These are phyloP conservation scores for Tuberolachnus salignus DNA, from an alignment of 2,888 invertebrate species.

Conservation along the genomic window DNA sequence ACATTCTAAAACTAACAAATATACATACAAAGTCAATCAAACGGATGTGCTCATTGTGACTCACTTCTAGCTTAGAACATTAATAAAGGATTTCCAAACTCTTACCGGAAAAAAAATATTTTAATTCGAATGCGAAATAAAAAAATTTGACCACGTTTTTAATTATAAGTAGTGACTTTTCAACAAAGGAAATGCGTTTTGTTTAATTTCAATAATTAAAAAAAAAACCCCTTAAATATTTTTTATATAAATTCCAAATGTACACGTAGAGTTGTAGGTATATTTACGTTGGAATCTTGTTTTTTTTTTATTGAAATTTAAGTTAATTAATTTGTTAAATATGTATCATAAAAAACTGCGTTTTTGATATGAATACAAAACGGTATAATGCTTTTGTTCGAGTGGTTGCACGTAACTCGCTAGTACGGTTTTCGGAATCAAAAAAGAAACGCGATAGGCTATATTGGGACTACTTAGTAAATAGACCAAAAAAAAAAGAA, in stretches of 20 bases:
- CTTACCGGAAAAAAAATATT: not conserved
- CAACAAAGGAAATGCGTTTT: slow-evolving; percentile 29
- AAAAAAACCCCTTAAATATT: slow-evolving; percentile 26
- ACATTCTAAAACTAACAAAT: not conserved
- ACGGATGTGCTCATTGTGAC: not conserved
- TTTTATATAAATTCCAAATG: not conserved
- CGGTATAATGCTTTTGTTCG: no score
- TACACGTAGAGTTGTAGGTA: no score
- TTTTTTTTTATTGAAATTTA: no score
- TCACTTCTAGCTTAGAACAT: slow-evolving; percentile 22
- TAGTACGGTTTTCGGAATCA: no score
- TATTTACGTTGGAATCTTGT: no score
- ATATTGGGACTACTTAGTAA: no score
- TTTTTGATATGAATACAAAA: no score
- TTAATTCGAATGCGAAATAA: slow-evolving; percentile 10
- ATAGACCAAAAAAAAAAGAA: no score
- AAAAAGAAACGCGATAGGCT: no score
- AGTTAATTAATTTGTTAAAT: no score
- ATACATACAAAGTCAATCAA: not conserved
- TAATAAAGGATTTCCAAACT: slow-evolving; percentile 4
- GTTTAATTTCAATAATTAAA: slow-evolving; percentile 33
- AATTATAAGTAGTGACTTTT: slow-evolving; percentile 31
- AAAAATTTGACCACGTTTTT: slow-evolving; percentile 46
- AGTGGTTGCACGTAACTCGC: no score
- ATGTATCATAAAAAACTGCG: no score